A percentile compares a stretch with the other conserved stretches of the same genome.
These are phyloP conservation scores for Onychostruthus taczanowskii DNA, from an alignment of 2,113 vertebrate species.

Conservation along the genomic window DNA sequence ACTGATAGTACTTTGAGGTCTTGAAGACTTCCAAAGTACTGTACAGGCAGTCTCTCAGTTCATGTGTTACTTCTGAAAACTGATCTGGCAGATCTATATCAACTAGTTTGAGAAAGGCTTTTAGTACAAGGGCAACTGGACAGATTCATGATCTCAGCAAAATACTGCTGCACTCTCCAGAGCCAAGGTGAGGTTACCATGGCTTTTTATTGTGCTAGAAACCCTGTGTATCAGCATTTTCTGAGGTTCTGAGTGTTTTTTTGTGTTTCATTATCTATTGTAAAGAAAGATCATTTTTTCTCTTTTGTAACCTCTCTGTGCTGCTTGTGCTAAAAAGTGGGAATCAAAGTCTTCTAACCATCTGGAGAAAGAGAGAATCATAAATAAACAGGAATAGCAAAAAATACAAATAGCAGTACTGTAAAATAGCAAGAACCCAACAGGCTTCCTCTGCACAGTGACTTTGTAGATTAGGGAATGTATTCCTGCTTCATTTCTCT, in stretches of 20 bases:
- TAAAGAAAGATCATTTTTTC: background rate
- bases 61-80: background rate
- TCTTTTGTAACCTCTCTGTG: background rate
- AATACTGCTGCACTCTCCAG: background rate
- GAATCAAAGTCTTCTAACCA: background rate
- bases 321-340: background rate
- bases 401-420: background rate
- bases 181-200: background rate
- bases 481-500: background rate
- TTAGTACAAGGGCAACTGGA: background rate
- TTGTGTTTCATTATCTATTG: background rate
- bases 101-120: background rate
- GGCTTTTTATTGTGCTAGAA: background rate
- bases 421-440: background rate
- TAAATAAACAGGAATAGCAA: background rate
- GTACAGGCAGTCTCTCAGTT: background rate
- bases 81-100: background rate
- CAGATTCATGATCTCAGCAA: background rate
- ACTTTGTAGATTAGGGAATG: background rate
- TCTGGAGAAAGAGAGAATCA: background rate
- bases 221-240: background rate
- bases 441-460: background rate
- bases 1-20: background rate
- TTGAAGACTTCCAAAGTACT: background rate
- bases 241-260: fast-evolving